Evolutionary conservation across 2,797 vertebrate species (phyloP).

Genomic region (Epinephelus awoara): DNA sequence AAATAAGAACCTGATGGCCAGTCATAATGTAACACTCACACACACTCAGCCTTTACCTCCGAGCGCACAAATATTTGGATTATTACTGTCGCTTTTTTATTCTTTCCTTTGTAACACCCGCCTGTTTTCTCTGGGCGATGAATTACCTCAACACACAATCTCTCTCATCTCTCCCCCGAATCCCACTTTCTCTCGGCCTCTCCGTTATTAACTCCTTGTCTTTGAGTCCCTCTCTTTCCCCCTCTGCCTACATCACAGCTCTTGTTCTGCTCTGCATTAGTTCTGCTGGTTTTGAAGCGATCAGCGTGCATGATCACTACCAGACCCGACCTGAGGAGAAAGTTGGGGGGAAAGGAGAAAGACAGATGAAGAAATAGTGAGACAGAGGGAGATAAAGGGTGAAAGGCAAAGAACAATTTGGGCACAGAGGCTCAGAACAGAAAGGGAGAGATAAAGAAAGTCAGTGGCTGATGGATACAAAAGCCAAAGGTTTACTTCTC

Average conservation of each 20-base stretch:
- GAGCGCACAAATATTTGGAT: constrained; percentile 73
- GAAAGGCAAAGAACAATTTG: constrained; percentile 2
- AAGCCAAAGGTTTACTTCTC: background rate
- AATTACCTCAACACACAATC: constrained; percentile 73
- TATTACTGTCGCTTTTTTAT: constrained; percentile 60
- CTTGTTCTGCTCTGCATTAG: constrained; percentile 83
- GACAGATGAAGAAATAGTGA: constrained; percentile 37
- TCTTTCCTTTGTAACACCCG: constrained; percentile 63
- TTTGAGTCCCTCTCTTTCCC: constrained; percentile 35
- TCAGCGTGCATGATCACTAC: constrained; percentile 81
- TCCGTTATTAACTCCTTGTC: constrained; percentile 62
- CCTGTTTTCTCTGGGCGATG: constrained; percentile 62
- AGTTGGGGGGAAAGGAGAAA: constrained; percentile 23
- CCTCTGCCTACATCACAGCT: constrained; percentile 62
- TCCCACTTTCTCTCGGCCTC: constrained; percentile 39
- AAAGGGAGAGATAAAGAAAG: background rate
- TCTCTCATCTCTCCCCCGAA: constrained; percentile 48
- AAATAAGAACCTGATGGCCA: constrained; percentile 73
- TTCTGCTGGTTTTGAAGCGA: constrained; percentile 84
- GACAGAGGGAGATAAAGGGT: constrained; percentile 23
- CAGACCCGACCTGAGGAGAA: constrained; percentile 74
- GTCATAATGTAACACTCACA: constrained; percentile 56
- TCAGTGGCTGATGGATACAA: background rate
- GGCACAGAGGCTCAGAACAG: background rate
- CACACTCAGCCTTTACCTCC: constrained; percentile 56